Evolutionary conservation across 2,797 vertebrate genomes (phyloP).

Genomic region (Artibeus lituratus): DNA sequence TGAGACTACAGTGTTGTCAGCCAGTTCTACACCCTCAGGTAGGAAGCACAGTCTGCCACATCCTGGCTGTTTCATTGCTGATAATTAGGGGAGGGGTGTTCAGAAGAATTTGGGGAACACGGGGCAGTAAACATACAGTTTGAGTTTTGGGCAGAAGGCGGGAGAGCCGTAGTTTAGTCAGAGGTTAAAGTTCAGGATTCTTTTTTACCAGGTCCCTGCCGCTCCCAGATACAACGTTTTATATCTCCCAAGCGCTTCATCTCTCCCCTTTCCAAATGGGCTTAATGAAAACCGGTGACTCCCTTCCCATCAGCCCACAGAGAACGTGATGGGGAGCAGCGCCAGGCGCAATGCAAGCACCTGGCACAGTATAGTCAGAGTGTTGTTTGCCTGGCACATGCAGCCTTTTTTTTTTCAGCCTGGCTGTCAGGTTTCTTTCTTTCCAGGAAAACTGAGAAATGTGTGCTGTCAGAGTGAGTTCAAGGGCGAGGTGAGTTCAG

Average conservation of each 20-base stretch:
- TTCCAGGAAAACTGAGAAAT: background rate
- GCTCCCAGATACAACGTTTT: background rate
- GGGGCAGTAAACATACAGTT: background rate
- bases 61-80: background rate
- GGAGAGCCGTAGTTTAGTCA: background rate
- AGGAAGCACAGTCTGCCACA: background rate
- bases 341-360: background rate
- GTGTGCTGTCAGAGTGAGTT: background rate
- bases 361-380: accelerated
- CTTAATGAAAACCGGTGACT: background rate
- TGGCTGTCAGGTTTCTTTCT: background rate
- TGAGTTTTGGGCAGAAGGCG: background rate
- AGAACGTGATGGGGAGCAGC: accelerated
- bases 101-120: background rate
- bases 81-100: background rate
- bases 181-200: background rate
- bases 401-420: background rate
- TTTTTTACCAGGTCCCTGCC: background rate
- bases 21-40: background rate
- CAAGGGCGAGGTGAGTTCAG: background rate
- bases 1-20: background rate
- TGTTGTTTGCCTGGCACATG: background rate
- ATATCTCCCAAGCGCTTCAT: background rate
- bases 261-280: background rate
- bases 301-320: background rate